Percentiles rank a stretch among this genome's conserved stretches.
These are phyloP conservation scores for Geodia barretti DNA, from an alignment of 37 sponge, comb jelly and placozoan genomes.

Conservation along the genomic window DNA sequence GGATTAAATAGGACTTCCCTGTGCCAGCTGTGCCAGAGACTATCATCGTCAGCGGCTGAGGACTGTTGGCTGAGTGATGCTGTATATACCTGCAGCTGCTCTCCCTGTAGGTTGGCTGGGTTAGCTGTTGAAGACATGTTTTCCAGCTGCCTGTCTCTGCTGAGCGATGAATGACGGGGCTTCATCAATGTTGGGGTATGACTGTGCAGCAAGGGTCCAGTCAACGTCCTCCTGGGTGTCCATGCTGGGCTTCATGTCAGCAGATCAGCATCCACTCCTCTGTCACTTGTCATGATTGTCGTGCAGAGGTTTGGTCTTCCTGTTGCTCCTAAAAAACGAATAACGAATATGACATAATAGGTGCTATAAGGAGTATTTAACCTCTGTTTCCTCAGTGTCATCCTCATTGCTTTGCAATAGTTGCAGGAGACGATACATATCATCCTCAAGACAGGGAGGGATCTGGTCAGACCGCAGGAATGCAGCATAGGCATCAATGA, in stretches of 20 bases:
- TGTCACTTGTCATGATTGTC: slow-evolving; percentile 8
- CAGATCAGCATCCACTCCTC: slow-evolving; percentile 64
- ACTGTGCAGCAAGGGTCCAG: slow-evolving; percentile 9
- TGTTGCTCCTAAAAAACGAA: slow-evolving; percentile 19
- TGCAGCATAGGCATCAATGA: slow-evolving; percentile 35
- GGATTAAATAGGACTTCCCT: slow-evolving; percentile 48
- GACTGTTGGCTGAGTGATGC: not conserved
- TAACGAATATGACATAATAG: too few relatives aligned
- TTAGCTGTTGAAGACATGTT: slow-evolving; percentile 23
- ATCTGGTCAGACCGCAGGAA: slow-evolving; percentile 40
- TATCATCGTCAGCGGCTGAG: slow-evolving; percentile 20
- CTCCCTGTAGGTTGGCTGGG: slow-evolving; percentile 26
- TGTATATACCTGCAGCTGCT: slow-evolving; percentile 44
- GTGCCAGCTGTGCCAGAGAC: slow-evolving; percentile 51
- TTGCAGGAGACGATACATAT: slow-evolving; percentile 39
- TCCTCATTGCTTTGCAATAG: not conserved
- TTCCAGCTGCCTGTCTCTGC: not conserved
- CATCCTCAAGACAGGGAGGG: slow-evolving; percentile 50
- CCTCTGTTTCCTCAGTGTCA: not conserved
- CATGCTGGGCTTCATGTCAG: not conserved
- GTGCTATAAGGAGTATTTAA: too few relatives aligned
- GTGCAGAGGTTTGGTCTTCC: not conserved
- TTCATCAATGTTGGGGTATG: slow-evolving; percentile 44
- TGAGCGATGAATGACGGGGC: slow-evolving; percentile 20
- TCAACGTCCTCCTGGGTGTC: not conserved